Base-by-base conservation (phyloP, 2,113 vertebrate species). In the Atherinomorus stipes region DNA sequence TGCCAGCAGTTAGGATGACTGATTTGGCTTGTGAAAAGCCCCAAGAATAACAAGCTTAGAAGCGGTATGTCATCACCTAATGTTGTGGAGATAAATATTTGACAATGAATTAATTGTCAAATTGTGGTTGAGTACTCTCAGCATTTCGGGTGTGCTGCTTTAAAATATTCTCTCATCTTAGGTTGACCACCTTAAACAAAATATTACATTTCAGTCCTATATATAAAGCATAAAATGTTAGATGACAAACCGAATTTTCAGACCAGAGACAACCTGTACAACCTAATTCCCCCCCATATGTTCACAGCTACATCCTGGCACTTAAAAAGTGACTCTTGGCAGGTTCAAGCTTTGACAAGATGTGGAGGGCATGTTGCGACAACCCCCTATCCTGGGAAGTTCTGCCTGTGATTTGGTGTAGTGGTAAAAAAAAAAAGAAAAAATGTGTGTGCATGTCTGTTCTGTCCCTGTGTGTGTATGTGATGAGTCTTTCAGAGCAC, bases 281-380 rank as follows among this genome's bases (percentile, higher is more conserved):
- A 66, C 26, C 56, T 15, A 68, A 63, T 34, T 70, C 47, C 1
- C 7, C 64, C 67, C 76, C 81, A 72, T 83, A 89, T 86, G 83
- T 47, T 78, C 79, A 50, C 76, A 67, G 69, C 60, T 73, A 65
- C 66, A 68, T 81, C 53, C 72, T 88, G 74, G 80, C 68, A 1
- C 77, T 71, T 57, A 56, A 51, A 85, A 68, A 45, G 44, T 37
- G 57, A 71, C 78, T 65, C 57, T 85, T 90, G 90, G 85, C 85
- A 81, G 79, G 47, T 81, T 74, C 61, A 67, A 45, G 53, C 19
- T 10, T 42, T 1, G 57, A 80, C 83, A 80, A 84, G 85, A 87
- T 73, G 80, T 77, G 86, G 51, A 80, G 85, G 85, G 67, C 82
- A 82, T 81, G 81, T 77, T 68, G 80, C 22, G 42, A 80, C 85